These are phyloP conservation scores for Toxonevra muliebris DNA, from an alignment of 2,888 invertebrate species.

Conservation along the genomic window DNA sequence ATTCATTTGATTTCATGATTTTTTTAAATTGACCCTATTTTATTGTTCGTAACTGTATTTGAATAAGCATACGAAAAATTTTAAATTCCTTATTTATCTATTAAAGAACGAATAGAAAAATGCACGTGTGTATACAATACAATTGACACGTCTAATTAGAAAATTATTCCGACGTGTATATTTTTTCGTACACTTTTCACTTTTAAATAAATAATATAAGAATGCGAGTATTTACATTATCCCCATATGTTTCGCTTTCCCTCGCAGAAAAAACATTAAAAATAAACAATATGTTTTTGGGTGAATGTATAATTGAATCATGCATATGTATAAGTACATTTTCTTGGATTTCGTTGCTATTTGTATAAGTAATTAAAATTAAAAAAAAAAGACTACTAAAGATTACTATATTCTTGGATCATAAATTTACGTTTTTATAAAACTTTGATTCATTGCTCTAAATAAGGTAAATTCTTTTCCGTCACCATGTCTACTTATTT, in stretches of 20 bases:
- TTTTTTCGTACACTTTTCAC: not conserved
- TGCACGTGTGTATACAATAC: conserved; percentile 1
- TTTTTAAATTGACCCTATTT: too few species aligned
- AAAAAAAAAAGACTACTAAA: not conserved
- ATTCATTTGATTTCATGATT: too few species aligned
- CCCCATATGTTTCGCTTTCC: not conserved
- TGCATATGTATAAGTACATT: too few species aligned
- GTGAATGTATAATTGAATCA: too few species aligned
- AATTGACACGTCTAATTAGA: not conserved
- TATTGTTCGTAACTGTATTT: too few species aligned
- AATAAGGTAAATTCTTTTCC: too few species aligned
- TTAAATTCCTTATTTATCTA: too few species aligned
- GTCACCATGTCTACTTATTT: too few species aligned
- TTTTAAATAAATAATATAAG: not conserved
- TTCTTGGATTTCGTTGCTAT: not conserved
- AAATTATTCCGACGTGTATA: not conserved
- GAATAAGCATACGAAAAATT: too few species aligned
- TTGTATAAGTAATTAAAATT: not conserved
- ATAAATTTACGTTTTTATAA: too few species aligned
- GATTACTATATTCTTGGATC: not conserved
- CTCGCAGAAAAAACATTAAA: not conserved
- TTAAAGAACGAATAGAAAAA: not conserved
- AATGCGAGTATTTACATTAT: not conserved
- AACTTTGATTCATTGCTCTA: too few species aligned
- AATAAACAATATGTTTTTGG: not conserved